Evolutionary conservation across 2,797 vertebrate genomes (phyloP), one percentile per base, ranked within the genome.

Genomic region (Otolemur crassicaudatus): DNA sequence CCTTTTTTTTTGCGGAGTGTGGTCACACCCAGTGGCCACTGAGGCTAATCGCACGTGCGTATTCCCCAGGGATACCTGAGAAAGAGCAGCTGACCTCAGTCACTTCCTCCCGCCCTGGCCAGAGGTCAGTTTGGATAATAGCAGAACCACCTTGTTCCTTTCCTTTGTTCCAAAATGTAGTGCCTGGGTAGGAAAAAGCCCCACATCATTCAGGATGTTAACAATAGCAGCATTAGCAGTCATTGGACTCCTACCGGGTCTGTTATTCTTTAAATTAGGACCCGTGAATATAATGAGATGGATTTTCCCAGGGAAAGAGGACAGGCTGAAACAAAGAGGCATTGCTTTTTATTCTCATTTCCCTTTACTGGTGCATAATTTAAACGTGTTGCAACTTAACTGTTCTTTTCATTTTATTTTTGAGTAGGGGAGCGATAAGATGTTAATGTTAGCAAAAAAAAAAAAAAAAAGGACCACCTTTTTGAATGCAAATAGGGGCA

Each of bases 21-120:
- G 98, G 98, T 98, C 98, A 98, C 98, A 98, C 98, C 98, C 98
- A 98, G 98, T 98, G 98, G 98, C 98, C 97, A 94, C 95, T 92
- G 95, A 86, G 97, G 97, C 96, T 98, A 97, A 98, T 98, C 87
- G 97, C 98, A 98, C 91, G 88, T 83, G 80, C 97, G 94, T 94
- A 91, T 97, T 97, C 98, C 98, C 98, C 88, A 65, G 53, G 97
- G 98, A 94, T 91, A 97, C 95, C 94, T 95, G 85, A 96, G 80
- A 87, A 89, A 93, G 94, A 82, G 97, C 96, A 89, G 89, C 97
- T 37, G 92, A 93, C 96, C 97, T 87, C 81, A 10, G 91, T 27
- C 69, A 23, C 91, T 93, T 95, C 53, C 77, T 70, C 46, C 82
- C 13, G 63, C 29, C 76, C 97, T 70, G 96, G 96, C 76, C 97